Conservation (phyloP, 1,140 invertebrate genomes). For the Plutomurus gul region DNA sequence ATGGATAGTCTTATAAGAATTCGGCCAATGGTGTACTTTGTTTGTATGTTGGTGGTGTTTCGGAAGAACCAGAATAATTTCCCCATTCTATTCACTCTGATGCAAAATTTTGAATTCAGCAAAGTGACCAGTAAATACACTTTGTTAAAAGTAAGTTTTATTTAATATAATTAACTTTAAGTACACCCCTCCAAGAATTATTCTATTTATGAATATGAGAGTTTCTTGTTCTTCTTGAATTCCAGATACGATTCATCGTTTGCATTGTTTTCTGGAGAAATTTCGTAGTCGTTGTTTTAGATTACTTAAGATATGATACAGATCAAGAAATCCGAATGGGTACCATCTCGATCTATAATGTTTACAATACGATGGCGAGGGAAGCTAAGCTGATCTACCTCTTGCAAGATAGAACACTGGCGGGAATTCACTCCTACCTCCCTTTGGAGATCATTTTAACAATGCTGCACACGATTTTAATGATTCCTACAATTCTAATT, state of each 20-base stretch:
- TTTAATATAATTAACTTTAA: too few relatives aligned
- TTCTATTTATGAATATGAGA: too few relatives aligned
- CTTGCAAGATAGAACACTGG: not conserved
- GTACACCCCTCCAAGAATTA: too few relatives aligned
- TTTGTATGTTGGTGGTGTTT: not conserved
- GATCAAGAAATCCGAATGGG: too few relatives aligned
- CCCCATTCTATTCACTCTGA: not conserved
- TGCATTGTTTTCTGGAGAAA: too few relatives aligned
- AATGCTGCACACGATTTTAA: not conserved
- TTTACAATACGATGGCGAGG: not conserved
- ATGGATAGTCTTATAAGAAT: too few relatives aligned
- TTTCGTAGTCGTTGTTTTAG: too few relatives aligned
- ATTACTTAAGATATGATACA: too few relatives aligned
- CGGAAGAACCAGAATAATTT: not conserved
- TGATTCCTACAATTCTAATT: not conserved
- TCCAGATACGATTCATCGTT: too few relatives aligned
- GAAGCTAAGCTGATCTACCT: not conserved
- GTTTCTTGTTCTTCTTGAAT: too few relatives aligned
- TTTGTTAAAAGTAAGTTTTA: not conserved
- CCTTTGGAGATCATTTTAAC: not conserved
- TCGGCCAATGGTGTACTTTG: not conserved
- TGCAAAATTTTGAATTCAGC: not conserved
- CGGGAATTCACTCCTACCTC: not conserved
- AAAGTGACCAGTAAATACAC: not conserved
- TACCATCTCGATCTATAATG: too few relatives aligned